A percentile compares a stretch with the other conserved stretches of the same genome.
Evolutionary conservation across 2,113 vertebrate species (phyloP).

Genomic region (Leucoraja erinaceus): DNA sequence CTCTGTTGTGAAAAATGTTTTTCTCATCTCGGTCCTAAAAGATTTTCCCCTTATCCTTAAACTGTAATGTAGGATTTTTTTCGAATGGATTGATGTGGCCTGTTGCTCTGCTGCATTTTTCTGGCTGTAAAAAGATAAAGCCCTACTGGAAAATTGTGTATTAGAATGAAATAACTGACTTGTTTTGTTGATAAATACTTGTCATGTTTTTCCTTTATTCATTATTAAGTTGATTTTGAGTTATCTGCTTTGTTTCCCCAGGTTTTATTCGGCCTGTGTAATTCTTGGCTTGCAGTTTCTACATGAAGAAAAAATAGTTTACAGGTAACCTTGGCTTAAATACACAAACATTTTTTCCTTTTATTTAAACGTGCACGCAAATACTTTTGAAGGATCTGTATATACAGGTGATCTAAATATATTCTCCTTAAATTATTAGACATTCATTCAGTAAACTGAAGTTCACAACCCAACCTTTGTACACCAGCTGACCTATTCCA

Average conservation of each 20-base stretch:
- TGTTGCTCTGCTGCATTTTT: too few species aligned
- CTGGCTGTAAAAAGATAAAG: not conserved
- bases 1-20: too few species aligned
- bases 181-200: too few species aligned
- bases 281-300: constrained; percentile 88
- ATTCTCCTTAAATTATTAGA: not conserved
- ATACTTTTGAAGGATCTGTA: not conserved
- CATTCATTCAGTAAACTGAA: not conserved
- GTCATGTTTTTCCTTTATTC: not conserved
- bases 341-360: too few species aligned
- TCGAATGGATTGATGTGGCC: too few species aligned
- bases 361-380: not conserved
- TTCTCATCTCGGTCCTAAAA: too few species aligned
- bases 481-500: not conserved
- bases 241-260: constrained; percentile 45
- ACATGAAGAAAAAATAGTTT: constrained; percentile 86
- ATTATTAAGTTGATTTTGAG: not conserved
- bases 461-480: not conserved
- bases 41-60: too few species aligned
- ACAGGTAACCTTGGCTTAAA: constrained; percentile 64
- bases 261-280: constrained; percentile 90
- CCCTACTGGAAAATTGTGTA: not conserved
- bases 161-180: not conserved
- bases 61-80: too few species aligned
- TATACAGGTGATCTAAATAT: not conserved